Percentiles rank a stretch among this genome's conserved stretches.
Conservation (phyloP, 2,888 invertebrate genomes). For the Harmothoe impar region DNA sequence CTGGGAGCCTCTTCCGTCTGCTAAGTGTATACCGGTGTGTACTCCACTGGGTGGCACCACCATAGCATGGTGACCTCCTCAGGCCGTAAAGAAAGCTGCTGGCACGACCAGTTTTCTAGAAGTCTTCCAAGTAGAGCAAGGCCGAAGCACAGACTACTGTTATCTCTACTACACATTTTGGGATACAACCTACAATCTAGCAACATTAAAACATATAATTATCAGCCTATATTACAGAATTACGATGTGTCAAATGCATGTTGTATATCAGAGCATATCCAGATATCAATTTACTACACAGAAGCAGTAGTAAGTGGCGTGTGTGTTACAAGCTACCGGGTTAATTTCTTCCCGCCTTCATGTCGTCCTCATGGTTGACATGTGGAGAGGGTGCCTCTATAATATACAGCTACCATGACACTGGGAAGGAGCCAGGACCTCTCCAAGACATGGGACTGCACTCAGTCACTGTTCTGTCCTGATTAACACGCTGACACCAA, state of each 20-base stretch:
- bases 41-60: slow-evolving; percentile 2
- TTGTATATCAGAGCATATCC: no score
- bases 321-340: no score
- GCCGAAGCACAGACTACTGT: no score
- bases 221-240: no score
- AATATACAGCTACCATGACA: background rate
- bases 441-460: slow-evolving; percentile 8
- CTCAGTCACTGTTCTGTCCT: slow-evolving; percentile 54
- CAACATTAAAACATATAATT: no score
- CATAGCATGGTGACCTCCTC: background rate
- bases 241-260: no score
- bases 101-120: slow-evolving; percentile 7
- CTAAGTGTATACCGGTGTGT: slow-evolving; percentile 3
- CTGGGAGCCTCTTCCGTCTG: background rate
- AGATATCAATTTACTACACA: no score
- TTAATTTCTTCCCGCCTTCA: no score
- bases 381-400: background rate
- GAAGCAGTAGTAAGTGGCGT: no score
- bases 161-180: no score
- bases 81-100: background rate
- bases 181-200: no score
- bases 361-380: no score
- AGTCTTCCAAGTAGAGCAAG: background rate
- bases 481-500: slow-evolving; percentile 35
- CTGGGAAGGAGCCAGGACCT: background rate